Conservation (phyloP, 2,888 invertebrate species). For the Epiblema foenella region DNA sequence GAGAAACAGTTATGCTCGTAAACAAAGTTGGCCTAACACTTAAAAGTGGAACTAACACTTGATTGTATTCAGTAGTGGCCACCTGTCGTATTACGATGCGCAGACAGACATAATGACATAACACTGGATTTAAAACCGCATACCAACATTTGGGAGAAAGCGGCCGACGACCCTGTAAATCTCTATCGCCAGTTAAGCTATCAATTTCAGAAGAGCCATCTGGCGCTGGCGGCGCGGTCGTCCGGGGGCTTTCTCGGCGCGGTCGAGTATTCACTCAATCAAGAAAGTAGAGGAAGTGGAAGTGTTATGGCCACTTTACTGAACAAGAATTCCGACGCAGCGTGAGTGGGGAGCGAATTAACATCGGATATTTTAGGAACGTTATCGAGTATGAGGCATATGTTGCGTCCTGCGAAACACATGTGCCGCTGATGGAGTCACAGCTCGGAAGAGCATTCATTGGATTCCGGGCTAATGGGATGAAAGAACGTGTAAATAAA, state of each 20-base stretch:
- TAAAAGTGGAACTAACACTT: slow-evolving; percentile 46
- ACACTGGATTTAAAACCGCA: slow-evolving; percentile 62
- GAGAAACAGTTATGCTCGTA: slow-evolving; percentile 55
- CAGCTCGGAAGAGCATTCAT: slow-evolving; percentile 57
- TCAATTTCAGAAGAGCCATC: slow-evolving; percentile 62
- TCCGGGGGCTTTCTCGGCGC: slow-evolving; percentile 57
- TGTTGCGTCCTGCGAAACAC: slow-evolving; percentile 63
- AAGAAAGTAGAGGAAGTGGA: slow-evolving; percentile 72
- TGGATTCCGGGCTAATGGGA: slow-evolving; percentile 46
- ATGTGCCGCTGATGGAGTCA: slow-evolving; percentile 63
- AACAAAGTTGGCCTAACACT: slow-evolving; percentile 39
- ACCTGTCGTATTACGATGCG: slow-evolving; percentile 51
- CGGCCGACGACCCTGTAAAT: slow-evolving; percentile 67
- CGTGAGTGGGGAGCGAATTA: slow-evolving; percentile 71
- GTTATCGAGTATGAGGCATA: slow-evolving; percentile 67
- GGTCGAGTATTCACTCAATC: slow-evolving; percentile 61
- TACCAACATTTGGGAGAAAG: slow-evolving; percentile 68
- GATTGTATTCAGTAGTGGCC: slow-evolving; percentile 46
- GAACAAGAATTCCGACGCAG: slow-evolving; percentile 64
- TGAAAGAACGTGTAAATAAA: slow-evolving; percentile 30
- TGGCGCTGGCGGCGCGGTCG: slow-evolving; percentile 53
- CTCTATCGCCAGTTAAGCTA: slow-evolving; percentile 61
- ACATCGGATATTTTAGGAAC: slow-evolving; percentile 70
- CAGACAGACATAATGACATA: slow-evolving; percentile 63
- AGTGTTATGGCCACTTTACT: slow-evolving; percentile 61